phyloP scores from a whole-genome alignment of 1,140 invertebrate species.

The Cryptotermes secundus region DNA sequence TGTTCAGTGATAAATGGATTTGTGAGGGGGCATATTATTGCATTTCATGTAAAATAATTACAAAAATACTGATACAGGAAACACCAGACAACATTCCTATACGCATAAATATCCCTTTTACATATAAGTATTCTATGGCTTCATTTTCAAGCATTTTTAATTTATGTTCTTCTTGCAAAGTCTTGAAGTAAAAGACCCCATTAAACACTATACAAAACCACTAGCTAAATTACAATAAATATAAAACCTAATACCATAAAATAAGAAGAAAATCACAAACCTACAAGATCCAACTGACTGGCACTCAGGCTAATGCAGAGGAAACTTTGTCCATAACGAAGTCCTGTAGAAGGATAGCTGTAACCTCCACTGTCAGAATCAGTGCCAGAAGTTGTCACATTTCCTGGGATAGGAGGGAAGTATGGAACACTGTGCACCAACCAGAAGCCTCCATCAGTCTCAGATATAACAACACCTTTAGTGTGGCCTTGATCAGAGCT shows the following conservation, averaged over 20 bases:
- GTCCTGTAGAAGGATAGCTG: constrained; percentile 69
- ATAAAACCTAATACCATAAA: not conserved
- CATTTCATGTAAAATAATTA: no score
- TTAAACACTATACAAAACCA: no score
- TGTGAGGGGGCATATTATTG: no score
- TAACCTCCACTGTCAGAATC: not conserved
- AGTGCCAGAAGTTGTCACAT: constrained; percentile 1
- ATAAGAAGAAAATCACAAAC: constrained; percentile 42
- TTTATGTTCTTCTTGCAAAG: no score
- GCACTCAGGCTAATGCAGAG: constrained; percentile 75
- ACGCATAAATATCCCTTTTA: no score
- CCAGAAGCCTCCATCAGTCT: constrained; percentile 77
- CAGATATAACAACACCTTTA: constrained; percentile 79
- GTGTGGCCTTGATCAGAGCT: constrained; percentile 66
- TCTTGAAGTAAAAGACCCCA: no score
- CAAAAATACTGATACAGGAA: no score
- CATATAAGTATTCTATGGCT: no score
- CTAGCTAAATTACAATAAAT: no score
- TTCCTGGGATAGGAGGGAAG: constrained; percentile 64
- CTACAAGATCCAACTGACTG: constrained; percentile 67
- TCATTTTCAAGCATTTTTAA: no score
- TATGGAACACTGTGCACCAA: constrained; percentile 87
- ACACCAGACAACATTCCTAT: no score
- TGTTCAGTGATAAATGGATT: no score
- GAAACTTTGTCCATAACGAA: constrained; percentile 80